Base-by-base conservation (phyloP, 2,113 vertebrate genomes). In the Sinosuthora webbiana region DNA sequence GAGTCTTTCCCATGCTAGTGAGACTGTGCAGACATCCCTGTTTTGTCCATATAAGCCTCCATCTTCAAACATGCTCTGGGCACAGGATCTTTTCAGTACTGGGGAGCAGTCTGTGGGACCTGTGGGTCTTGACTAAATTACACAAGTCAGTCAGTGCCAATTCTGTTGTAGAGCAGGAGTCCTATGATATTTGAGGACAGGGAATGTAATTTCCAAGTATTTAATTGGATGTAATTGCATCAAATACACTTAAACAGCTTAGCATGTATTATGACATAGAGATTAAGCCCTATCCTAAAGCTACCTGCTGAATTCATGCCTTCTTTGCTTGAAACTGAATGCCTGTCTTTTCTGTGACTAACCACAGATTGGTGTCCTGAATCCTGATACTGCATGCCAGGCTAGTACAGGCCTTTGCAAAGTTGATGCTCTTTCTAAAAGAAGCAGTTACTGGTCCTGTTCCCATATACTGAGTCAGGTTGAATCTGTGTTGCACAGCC, bases 221-320 rank as follows among this genome's bases (percentile, higher is more conserved):
- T 87, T 78, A 81, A 90, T 96, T 93, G 68, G 91, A 39, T 70
- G 19, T 63, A 94, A 90, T 93, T 83, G 83, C 71, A 93, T 65
- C 64, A 92, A 92, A 95, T 78, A 55, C 63, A 83, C 44, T 93
- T 90, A 83, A 94, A 90, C 33, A 64, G 30, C 64, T 93, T 89
- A 95, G 44, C 47, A 52, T 63, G 30, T 65, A 53, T 93, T 92
- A 65, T 80, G 76, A 86, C 1, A 0, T 70, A 70, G 50, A 81
- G 45, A 62, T 70, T 77, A 95, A 90, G 42, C 53, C 64, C 86
- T 64, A 10, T 63, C 30, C 50, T 49, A 59, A 71, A 92, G 47
- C 79, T 70, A 49, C 44, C 69, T 90, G 57, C 44, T 78, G 67
- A 95, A 59, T 69, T 80, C 76, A 90, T 47, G 81, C 77, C 55